Evolutionary conservation across 2,113 vertebrate genomes (phyloP), one percentile per base, ranked within the genome.

Genomic region (Rousettus leschenaultii): DNA sequence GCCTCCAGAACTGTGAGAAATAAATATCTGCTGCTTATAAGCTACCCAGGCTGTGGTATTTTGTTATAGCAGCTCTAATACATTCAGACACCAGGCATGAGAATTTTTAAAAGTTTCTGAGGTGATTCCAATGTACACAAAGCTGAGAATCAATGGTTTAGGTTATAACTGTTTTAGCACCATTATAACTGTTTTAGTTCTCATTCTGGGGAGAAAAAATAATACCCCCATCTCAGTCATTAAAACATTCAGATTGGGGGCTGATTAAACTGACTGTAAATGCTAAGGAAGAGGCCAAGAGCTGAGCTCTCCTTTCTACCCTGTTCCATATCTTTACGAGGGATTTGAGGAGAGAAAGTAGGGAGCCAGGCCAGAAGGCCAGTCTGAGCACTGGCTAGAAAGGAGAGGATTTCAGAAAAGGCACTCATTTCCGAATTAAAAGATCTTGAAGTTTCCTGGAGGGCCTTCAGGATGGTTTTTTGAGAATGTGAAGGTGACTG

Each of bases 371-470:
- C 14, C 6, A 33, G 38, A 7, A 66, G 38, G 21, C 80, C 28
- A 53, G 59, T 65, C 71, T 66, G 35, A 77, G 48, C 5, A 11
- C 68, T 78, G 18, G 33, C 33, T 80, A 53, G 43, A 73, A 88
- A 63, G n/a, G 51, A 84, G 30, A 66, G 28, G 73, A 77, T 89
- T 94, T 84, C 38, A 77, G 59, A 26, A 59, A 30, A 43, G 28
- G 38, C 30, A 84, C 59, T 59, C 51, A 48, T 77, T 95, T 95
- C 63, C 78, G 80, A 77, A 77, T 77, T 84, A 77, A 89, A 88
- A 88, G 75, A 83, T 13, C 43, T 51, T 61, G 30, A 35, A 24
- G 12, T 57, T 48, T 57, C 57, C 78, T 38, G 66, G 30, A 83
- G 22, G 48, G 30, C 16, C 45, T 77, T 53, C 18, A 38, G 35